These are phyloP conservation scores for Fukomys damarensis DNA, from an alignment of 2,113 vertebrate genomes.

Conservation along the genomic window DNA sequence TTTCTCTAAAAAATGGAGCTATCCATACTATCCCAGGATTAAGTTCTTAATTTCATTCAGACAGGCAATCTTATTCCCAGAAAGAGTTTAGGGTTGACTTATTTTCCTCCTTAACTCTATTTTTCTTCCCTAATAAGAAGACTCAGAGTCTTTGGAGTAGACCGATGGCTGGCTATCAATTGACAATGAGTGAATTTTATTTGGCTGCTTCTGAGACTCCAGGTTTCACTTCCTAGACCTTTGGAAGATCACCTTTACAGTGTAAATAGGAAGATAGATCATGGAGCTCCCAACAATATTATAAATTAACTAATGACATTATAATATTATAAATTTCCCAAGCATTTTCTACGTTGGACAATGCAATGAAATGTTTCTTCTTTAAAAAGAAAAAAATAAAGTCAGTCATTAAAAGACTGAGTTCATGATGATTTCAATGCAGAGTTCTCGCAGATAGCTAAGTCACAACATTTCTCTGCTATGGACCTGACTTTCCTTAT, in stretches of 20 bases:
- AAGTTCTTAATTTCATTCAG: background rate
- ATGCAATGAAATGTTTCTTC: background rate
- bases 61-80: background rate
- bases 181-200: background rate
- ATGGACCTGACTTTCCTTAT: background rate
- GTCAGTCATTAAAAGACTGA: background rate
- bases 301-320: background rate
- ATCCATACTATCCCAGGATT: background rate
- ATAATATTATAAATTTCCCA: background rate
- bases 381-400: background rate
- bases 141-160: background rate
- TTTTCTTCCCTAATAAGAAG: background rate
- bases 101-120: background rate
- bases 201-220: background rate
- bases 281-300: background rate
- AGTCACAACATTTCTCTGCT: background rate
- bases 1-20: background rate
- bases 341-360: background rate
- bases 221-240: background rate
- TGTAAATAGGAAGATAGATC: background rate
- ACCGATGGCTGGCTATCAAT: background rate
- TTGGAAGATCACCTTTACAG: background rate
- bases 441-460: background rate
- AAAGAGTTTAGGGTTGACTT: background rate
- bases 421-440: background rate